Conservation (phyloP, 2,888 invertebrate species). For the Himalopsyche anomala region DNA sequence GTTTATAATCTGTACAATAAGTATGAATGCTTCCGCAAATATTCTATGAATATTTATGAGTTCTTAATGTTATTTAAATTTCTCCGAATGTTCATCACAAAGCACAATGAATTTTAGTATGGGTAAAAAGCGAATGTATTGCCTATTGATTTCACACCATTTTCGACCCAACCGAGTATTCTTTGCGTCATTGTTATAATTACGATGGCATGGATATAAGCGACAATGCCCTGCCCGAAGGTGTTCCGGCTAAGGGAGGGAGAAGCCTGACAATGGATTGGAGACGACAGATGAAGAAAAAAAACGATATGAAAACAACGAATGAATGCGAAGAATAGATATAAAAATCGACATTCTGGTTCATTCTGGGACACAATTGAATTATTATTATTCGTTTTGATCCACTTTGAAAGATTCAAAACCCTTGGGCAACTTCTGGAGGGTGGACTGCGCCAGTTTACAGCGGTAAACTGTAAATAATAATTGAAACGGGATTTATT, state of each 20-base stretch:
- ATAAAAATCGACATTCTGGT: constrained; percentile 63
- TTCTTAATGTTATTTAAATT: no score
- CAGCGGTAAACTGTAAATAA: constrained; percentile 13
- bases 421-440: constrained; percentile 57
- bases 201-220: constrained; percentile 58
- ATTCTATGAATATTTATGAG: no score
- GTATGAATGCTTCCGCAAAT: no score
- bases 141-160: constrained; percentile 42
- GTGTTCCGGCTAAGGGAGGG: constrained; percentile 36
- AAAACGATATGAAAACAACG: constrained; percentile 64
- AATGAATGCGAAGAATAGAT: constrained; percentile 61
- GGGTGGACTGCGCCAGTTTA: constrained; percentile 36
- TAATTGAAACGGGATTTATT: no score
- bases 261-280: constrained; percentile 55
- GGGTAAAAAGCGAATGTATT: not conserved
- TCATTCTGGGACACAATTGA: constrained; percentile 61
- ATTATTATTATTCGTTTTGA: constrained; percentile 64
- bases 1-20: no score
- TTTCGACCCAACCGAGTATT: constrained; percentile 57
- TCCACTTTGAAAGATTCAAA: constrained; percentile 64
- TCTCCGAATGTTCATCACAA: no score
- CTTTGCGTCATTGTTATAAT: constrained; percentile 60
- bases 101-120: not conserved
- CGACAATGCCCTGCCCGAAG: constrained; percentile 59
- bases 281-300: constrained; percentile 53